Conservation (phyloP, 2,797 vertebrate species). For the Xerus rutilus region DNA sequence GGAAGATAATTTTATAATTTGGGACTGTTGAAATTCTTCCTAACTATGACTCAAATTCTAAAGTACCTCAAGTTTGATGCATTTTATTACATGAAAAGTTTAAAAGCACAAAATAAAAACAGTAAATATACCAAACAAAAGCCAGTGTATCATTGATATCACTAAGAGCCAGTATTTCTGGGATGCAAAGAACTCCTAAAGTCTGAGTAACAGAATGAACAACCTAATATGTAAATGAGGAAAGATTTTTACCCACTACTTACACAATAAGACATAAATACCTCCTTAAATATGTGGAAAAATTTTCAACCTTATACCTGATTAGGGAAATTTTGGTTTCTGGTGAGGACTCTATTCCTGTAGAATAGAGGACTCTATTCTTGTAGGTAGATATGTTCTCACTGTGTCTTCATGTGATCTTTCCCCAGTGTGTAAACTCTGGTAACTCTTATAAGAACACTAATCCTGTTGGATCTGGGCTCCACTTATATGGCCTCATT, state of each 20-base stretch:
- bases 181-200: neutral
- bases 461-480: too few species aligned
- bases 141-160: neutral
- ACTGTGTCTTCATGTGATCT: too few species aligned
- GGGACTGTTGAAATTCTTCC: neutral
- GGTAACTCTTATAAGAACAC: too few species aligned
- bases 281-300: neutral
- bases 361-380: too few species aligned
- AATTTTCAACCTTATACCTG: neutral
- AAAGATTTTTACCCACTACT: neutral
- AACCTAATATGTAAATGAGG: neutral
- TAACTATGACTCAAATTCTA: neutral
- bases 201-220: neutral
- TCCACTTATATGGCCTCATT: too few species aligned
- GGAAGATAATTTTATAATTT: slow-evolving; percentile 13
- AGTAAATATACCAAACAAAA: neutral
- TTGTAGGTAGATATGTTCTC: too few species aligned
- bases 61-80: neutral
- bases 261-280: neutral
- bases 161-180: neutral
- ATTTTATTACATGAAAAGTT: neutral
- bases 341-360: too few species aligned
- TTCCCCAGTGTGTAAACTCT: too few species aligned
- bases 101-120: neutral
- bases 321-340: neutral